These are phyloP conservation scores for Cheilosia scutellata DNA, from an alignment of 2,888 invertebrate species.

Conservation along the genomic window DNA sequence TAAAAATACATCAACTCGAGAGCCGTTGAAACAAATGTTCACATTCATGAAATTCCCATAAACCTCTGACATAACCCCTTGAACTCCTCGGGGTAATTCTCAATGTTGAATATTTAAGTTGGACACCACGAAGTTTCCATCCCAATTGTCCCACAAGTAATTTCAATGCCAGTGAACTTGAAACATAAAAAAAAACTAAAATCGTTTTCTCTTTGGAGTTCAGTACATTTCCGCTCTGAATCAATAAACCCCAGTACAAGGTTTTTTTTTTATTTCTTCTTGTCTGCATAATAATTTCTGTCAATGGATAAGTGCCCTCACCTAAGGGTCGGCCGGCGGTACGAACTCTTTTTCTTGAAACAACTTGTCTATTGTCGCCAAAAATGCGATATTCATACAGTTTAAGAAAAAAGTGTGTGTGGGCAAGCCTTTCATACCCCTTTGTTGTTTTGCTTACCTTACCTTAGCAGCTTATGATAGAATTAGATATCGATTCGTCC, in stretches of 20 bases:
- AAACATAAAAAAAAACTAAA: slow-evolving; percentile 25
- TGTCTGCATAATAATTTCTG: slow-evolving; percentile 35
- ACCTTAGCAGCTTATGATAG: slow-evolving; percentile 33
- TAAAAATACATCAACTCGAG: neutral
- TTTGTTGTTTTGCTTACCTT: slow-evolving; percentile 22
- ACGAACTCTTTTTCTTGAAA: slow-evolving; percentile 3
- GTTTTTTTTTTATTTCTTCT: slow-evolving; percentile 8
- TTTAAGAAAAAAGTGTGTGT: slow-evolving; percentile 29
- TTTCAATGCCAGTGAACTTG: slow-evolving; percentile 64
- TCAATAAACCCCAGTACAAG: slow-evolving; percentile 50
- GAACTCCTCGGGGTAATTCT: neutral
- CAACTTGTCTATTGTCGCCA: slow-evolving; percentile 46
- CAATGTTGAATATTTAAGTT: neutral
- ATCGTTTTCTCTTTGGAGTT: slow-evolving; percentile 15
- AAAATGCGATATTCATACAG: slow-evolving; percentile 55
- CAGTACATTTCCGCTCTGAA: slow-evolving; percentile 5
- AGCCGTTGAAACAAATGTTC: neutral
- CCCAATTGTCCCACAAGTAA: slow-evolving; percentile 18
- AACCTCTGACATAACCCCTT: neutral
- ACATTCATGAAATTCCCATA: neutral
- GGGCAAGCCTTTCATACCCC: neutral
- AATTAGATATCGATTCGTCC: slow-evolving; percentile 72
- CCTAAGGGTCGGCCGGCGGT: neutral
- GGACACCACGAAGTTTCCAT: slow-evolving; percentile 1
- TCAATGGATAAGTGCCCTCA: slow-evolving; percentile 13